Conservation (phyloP, 2,888 invertebrate species). For the Thera obeliscata region DNA sequence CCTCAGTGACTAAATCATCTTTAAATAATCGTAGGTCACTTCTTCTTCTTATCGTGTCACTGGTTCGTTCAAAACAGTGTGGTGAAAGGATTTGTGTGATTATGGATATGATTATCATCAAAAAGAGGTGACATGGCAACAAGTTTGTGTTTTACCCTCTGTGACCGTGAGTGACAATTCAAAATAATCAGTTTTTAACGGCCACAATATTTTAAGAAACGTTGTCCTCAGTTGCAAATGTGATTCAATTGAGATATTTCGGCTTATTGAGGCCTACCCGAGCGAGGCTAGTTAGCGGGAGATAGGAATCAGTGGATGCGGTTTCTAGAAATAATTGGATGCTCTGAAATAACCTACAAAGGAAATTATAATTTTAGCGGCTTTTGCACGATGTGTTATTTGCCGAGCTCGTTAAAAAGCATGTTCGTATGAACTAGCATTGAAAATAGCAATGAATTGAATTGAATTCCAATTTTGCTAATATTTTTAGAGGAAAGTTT, state of each 20-base stretch:
- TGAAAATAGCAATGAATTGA: neutral
- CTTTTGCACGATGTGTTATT: neutral
- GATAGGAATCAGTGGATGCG: conserved; percentile 34
- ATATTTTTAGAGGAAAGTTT: too few species aligned
- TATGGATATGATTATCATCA: too few species aligned
- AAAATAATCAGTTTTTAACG: neutral
- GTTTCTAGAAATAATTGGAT: conserved; percentile 36
- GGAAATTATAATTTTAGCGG: conserved; percentile 3
- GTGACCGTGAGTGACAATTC: too few species aligned
- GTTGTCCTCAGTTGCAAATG: conserved; percentile 11
- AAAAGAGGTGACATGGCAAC: too few species aligned
- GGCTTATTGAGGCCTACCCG: conserved; percentile 50
- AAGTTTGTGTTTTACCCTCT: too few species aligned
- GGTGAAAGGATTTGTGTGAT: too few species aligned
- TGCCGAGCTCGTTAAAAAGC: neutral
- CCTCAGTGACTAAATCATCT: too few species aligned
- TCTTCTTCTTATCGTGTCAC: too few species aligned
- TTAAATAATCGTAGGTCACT: too few species aligned
- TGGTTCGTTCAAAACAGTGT: too few species aligned
- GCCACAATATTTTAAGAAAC: neutral
- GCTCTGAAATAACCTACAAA: conserved; percentile 11
- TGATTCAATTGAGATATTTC: conserved; percentile 53
- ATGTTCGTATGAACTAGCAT: neutral
- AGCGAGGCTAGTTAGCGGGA: conserved; percentile 40
- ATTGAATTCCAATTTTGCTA: too few species aligned